phyloP scores from a whole-genome alignment of 2,888 invertebrate species.

The Yponomeuta cagnagella region DNA sequence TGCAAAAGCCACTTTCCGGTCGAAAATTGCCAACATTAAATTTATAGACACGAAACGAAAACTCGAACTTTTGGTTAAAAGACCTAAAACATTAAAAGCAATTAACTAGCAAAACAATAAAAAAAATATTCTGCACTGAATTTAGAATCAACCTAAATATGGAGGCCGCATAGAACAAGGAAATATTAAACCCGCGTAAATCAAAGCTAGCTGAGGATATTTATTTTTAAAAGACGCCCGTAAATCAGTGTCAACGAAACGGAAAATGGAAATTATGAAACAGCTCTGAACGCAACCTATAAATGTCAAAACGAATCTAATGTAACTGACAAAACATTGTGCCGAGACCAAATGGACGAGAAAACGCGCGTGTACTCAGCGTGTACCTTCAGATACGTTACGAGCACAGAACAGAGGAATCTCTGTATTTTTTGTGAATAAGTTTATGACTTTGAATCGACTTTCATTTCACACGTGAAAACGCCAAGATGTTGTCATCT shows the following conservation, averaged over 20 bases:
- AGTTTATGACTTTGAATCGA: no score
- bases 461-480: no score
- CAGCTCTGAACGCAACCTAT: slow-evolving; percentile 1
- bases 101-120: neutral
- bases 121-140: neutral
- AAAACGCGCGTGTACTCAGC: neutral
- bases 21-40: no score
- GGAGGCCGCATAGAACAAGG: neutral
- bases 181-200: neutral
- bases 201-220: neutral
- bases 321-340: neutral
- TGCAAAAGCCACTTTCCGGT: no score
- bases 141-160: neutral
- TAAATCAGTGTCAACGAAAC: neutral
- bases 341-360: neutral
- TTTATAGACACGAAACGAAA: no score
- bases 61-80: neutral
- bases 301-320: slow-evolving; percentile 7
- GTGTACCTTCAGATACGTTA: no score
- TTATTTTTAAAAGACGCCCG: neutral
- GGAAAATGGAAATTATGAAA: slow-evolving; percentile 6
- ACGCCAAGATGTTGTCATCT: no score
- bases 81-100: neutral
- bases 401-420: no score
- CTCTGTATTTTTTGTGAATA: no score